Evolutionary conservation across 2,113 vertebrate genomes (phyloP).

Genomic region (Phalacrocorax carbo): DNA sequence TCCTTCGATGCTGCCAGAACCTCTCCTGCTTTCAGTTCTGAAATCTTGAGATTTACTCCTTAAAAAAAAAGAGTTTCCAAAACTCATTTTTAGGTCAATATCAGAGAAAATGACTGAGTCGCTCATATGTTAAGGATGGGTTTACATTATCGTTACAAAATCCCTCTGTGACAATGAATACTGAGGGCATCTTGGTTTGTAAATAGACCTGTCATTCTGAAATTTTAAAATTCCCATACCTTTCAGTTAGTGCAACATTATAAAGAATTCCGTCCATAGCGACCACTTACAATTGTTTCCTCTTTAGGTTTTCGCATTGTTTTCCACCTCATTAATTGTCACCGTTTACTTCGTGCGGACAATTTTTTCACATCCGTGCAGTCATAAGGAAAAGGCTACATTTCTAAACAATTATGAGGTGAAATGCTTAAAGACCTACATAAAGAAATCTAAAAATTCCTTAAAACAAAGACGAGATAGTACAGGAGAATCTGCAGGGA

Average conservation of each 20-base stretch:
- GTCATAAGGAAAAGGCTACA: not conserved
- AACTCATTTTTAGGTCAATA: not conserved
- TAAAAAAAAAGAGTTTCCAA: not conserved
- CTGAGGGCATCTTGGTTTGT: not conserved
- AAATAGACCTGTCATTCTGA: not conserved
- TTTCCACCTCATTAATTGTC: not conserved
- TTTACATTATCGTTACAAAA: not conserved
- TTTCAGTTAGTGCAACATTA: not conserved
- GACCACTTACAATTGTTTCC: not conserved
- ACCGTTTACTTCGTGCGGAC: not conserved
- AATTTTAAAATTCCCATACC: not conserved
- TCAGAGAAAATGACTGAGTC: not conserved
- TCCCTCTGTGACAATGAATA: not conserved
- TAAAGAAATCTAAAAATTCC: not conserved
- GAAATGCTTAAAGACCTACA: not conserved
- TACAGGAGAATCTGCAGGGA: not conserved
- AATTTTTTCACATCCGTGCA: not conserved
- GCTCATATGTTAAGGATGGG: not conserved
- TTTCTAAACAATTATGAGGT: not conserved
- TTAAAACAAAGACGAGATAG: not conserved
- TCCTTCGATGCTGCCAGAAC: not conserved
- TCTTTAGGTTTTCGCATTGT: not conserved
- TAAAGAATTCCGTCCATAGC: not conserved
- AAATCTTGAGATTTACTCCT: not conserved
- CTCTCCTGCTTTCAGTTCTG: not conserved